Base-by-base conservation (phyloP, 2,888 invertebrate genomes). In the Drosophila kokeensis region DNA sequence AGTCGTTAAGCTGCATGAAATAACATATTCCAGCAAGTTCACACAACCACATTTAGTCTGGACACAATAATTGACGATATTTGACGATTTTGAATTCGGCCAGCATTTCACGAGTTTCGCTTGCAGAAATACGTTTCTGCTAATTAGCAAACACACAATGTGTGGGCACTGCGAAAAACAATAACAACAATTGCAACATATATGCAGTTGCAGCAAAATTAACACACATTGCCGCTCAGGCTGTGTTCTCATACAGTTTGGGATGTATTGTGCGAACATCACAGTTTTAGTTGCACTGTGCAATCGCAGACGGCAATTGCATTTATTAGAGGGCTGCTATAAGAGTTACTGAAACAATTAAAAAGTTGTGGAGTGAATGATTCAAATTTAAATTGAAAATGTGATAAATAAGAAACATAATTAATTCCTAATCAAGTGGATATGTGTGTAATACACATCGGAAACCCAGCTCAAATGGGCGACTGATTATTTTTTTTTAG, bases 21-120 rank as follows among this genome's bases (percentile, higher is more conserved):
- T 30, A 30, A 30, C 30, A 30, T 30, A 3, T 30, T 11, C 21
- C 15, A 63, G 50, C 55, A 52, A 32, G 50, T 52, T 49, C 63
- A 68, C 27, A 30, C 42, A 77, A 73, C 69, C 6, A 24, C 15
- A 2, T 6, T 71, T 59, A 75, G 76, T 58, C 11, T 4, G 30
- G 65, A 57, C 76, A 65, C 58, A 62, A 34, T 30, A 32, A 11
- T 10, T 18, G 21, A 29, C 27, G 40, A 2, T 4, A 1, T 8
- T 18, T 11, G 15, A 3, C 21, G 5, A 13, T 38, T 18, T 21
- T 6, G 27, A 13, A 34, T 50, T 50, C 15, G 13, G 6, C 24
- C 3, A 30, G 18, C 13, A 11, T n/a, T 13, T 21, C n/a, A 15
- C 27, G 24, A 40, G 2, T 27, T 48, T 59, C 21, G 29, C 29